phyloP scores from a whole-genome alignment of 2,797 vertebrate genomes.

The Muscicapa striata region DNA sequence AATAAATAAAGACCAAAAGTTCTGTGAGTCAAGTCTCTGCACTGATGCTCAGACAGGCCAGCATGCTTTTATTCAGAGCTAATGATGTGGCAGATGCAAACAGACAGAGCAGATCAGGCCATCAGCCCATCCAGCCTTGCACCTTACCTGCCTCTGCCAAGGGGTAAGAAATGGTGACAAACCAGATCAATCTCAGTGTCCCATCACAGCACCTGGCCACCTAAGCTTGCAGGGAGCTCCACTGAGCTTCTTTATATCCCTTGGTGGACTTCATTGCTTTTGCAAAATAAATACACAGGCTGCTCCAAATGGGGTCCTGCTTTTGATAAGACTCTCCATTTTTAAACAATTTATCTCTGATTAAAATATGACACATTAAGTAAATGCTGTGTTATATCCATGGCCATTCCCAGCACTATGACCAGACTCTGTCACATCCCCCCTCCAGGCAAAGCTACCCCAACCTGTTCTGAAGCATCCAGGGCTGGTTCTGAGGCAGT shows the following conservation, averaged over 20 bases:
- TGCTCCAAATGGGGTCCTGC: neutral
- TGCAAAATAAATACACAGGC: neutral
- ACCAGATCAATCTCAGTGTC: neutral
- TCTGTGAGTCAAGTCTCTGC: neutral
- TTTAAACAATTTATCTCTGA: neutral
- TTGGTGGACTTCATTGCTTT: neutral
- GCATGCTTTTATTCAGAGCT: neutral
- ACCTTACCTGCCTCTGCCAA: neutral
- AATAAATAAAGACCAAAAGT: neutral
- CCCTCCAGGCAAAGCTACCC: rapidly evolving
- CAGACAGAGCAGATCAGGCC: neutral
- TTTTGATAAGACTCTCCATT: neutral
- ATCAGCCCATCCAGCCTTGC: neutral
- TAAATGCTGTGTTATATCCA: neutral
- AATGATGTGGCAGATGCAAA: neutral
- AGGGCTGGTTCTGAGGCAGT: neutral
- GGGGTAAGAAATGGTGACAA: neutral
- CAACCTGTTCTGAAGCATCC: neutral
- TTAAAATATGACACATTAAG: neutral
- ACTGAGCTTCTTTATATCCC: neutral
- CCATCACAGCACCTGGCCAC: neutral
- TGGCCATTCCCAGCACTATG: neutral
- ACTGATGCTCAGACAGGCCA: neutral
- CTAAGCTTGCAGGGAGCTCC: neutral
- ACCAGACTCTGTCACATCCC: neutral